These are phyloP conservation scores for Hemithea aestivaria DNA, from an alignment of 2,888 invertebrate genomes.

Conservation along the genomic window DNA sequence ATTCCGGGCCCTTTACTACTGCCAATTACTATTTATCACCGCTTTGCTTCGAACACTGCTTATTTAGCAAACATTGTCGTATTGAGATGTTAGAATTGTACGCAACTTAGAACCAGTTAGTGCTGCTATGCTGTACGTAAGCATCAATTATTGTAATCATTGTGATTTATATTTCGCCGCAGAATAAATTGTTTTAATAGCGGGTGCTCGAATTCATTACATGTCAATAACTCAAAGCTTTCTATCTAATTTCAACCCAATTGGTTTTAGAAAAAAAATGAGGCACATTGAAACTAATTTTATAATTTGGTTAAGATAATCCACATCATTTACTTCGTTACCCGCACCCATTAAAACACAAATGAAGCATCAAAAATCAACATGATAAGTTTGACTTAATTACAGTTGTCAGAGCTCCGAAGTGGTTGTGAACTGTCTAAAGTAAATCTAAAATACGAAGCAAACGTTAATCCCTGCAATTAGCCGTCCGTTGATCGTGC, in stretches of 20 bases:
- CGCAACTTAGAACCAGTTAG: conserved; percentile 1
- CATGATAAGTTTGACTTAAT: conserved; percentile 54
- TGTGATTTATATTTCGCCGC: no score
- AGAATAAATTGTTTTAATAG: no score
- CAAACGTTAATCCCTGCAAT: conserved; percentile 57
- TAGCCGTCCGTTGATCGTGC: conserved; percentile 46
- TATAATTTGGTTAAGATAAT: no score
- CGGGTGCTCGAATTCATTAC: no score
- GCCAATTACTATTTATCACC: conserved; percentile 51
- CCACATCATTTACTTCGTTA: no score
- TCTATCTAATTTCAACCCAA: no score
- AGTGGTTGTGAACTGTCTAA: conserved; percentile 41
- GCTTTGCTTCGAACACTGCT: conserved; percentile 34
- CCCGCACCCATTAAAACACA: conserved; percentile 18
- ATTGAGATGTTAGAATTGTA: conserved; percentile 9
- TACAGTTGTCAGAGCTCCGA: conserved; percentile 45
- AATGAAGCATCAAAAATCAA: conserved; percentile 42
- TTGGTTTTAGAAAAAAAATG: no score
- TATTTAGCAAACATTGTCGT: conserved; percentile 45
- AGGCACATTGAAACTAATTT: no score
- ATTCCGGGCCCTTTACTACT: conserved; percentile 39
- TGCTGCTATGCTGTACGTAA: no score
- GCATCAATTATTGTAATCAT: no score
- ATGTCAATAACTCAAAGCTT: no score
- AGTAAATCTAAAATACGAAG: conserved; percentile 49